A percentile compares a stretch with the other conserved stretches of the same genome.
Conservation (phyloP, 2,888 invertebrate species). For the Drosophila neotestacea region DNA sequence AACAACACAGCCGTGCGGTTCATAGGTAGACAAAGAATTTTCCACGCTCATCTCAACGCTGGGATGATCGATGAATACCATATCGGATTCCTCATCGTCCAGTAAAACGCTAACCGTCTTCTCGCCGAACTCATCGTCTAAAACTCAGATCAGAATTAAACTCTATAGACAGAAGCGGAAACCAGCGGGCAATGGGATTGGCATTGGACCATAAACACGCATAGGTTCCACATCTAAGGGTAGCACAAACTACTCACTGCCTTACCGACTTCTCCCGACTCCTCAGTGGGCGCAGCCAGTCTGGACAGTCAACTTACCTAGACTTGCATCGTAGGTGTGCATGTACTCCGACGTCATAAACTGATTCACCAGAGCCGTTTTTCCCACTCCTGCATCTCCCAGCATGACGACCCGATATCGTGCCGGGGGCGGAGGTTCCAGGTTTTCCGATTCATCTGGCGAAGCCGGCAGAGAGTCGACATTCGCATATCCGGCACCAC, state of each 20-base stretch:
- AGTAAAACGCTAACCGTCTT: conserved; percentile 95
- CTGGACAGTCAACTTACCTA: conserved; percentile 88
- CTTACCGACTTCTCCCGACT: conserved; percentile 12
- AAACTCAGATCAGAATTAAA: conserved; percentile 86
- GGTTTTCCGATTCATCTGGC: conserved; percentile 90
- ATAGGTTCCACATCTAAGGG: conserved; percentile 69
- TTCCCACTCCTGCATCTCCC: conserved; percentile 95
- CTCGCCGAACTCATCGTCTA: conserved; percentile 97
- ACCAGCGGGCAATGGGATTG: conserved; percentile 58
- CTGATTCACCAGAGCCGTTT: conserved; percentile 95
- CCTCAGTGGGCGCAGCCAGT: not conserved
- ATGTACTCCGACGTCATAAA: conserved; percentile 98
- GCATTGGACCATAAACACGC: conserved; percentile 63
- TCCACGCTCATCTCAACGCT: conserved; percentile 96
- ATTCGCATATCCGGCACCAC: conserved; percentile 91
- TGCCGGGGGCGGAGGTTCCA: conserved; percentile 85
- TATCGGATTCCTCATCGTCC: conserved; percentile 95
- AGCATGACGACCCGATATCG: conserved; percentile 93
- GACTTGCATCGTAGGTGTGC: conserved; percentile 96
- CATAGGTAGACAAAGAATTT: conserved; percentile 94
- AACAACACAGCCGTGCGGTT: conserved; percentile 96
- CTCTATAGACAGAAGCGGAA: conserved; percentile 80
- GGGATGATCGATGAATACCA: conserved; percentile 96
- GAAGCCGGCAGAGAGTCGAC: conserved; percentile 91
- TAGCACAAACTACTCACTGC: conserved; percentile 59